phyloP scores from a whole-genome alignment of 2,797 vertebrate species.

The Pampus argenteus region DNA sequence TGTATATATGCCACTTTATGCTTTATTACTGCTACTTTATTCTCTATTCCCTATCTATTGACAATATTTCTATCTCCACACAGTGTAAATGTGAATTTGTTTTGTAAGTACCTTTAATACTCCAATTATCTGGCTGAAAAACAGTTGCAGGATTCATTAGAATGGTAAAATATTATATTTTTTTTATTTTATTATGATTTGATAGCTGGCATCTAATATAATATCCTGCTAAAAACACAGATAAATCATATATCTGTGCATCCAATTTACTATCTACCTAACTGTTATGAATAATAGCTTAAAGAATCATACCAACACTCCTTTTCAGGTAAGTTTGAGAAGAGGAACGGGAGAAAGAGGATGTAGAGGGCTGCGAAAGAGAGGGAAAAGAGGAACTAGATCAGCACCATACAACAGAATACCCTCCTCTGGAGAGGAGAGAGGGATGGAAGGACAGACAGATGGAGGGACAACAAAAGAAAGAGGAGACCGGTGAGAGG shows the following conservation, averaged over 20 bases:
- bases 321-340: neutral
- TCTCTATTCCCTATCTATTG: neutral
- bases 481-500: conserved; percentile 50
- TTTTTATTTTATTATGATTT: neutral
- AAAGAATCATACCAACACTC: neutral
- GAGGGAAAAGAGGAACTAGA: conserved; percentile 36
- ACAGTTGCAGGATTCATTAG: neutral
- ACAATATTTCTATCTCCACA: neutral
- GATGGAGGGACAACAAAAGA: conserved; percentile 69
- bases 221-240: neutral
- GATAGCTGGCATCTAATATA: neutral
- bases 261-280: neutral
- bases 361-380: conserved; percentile 5
- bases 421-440: conserved; percentile 69
- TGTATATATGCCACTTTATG: neutral
- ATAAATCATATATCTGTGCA: too few species aligned
- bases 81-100: neutral
- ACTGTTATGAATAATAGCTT: neutral
- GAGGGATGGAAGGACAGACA: conserved; percentile 72
- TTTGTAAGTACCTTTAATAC: too few species aligned
- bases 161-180: neutral
- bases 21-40: neutral
- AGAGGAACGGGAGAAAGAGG: conserved; percentile 6
- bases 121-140: neutral
- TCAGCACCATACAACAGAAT: conserved; percentile 55